Base-by-base conservation (phyloP, 2,888 invertebrate genomes). In the Monochamus alternatus region DNA sequence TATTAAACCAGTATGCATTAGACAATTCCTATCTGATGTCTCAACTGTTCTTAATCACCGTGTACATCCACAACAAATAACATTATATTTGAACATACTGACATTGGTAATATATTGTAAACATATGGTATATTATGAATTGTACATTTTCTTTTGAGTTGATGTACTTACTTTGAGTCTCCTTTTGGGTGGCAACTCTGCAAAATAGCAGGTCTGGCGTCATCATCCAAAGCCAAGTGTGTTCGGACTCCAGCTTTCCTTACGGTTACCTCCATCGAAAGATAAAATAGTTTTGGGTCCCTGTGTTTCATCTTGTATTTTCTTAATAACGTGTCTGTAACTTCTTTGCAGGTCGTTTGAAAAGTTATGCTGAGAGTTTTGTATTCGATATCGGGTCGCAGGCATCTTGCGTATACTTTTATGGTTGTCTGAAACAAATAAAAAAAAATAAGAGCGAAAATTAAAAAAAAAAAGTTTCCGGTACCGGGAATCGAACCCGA, bases 181-280 rank as follows among this genome's bases (percentile, higher is more conserved):
- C 97, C 97, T 87, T 94, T 94, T 1, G 98, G 98, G 90, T 98
- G 97, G 87, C 98, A 98, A 30, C 96, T 95, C 89, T 98, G 97
- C 76, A 98, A 90, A 75, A 96, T 96, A 0, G 97, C 96, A 0
- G 98, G 98, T 75, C 96, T 91, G 0, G 97, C 95, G 84, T 96
- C 96, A 81, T 97, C 96, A 84, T 97, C 97, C 81, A 97, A 89
- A 63, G 95, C 94, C 78, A 97, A 90, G 66, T 96, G 93, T 3
- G 96, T 96, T 81, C 95, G 91, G 9, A 96, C 93, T 1, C 95
- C 96, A 9, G 96, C 95, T 78, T 96, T 93, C 67, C 96, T 91
- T 66, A 97, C 95, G 14, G 95, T 94, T 65, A 97, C 96, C 89
- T 97, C 97, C 97, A 98, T 98, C 86, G 96, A 96, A 72, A 98